Base-by-base conservation (phyloP, 2,888 invertebrate genomes). In the Drosophila fulvimacula region DNA sequence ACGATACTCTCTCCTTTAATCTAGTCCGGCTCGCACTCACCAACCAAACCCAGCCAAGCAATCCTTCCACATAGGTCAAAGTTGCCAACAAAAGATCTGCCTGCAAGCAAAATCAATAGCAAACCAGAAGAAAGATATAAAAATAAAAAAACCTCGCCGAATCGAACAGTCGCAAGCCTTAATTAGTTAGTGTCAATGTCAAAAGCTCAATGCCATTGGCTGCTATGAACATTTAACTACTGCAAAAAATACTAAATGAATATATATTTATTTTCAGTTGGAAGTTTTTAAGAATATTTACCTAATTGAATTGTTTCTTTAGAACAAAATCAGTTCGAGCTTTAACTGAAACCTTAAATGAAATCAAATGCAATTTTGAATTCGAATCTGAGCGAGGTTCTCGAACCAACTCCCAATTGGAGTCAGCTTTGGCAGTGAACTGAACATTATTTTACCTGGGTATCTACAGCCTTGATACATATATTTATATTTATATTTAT, bases 111-210 rank as follows among this genome's bases (percentile, higher is more conserved):
- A 71, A 72, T 75, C 77, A 46, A 75, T 76, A 57, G 32, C 17
- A 44, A 48, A 11, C 30, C 49, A 5, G 38, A 57, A 60, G 27
- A n/a, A 46, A 46, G 5, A 2, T 27, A 61, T 19, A 17, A 42
- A 41, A 55, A 10, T 6, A 13, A 42, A 34, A 13, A 5, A 41
- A 41, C 11, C 17, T 24, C 7, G 19, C n/a, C 15, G 11, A 39
- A 46, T 46, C 21, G 17, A 32, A 17, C 19, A 24, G n/a, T 42
- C 21, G 58, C 48, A 46, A 59, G 41, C 62, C 58, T 76, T 85
- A 81, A 81, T 81, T 81, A 81, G 82, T 67, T 62, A 70, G 27
- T 72, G 82, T 66, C 81, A 82, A 24, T 55, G 74, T 24, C 71
- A 11, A 71, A 32, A 36, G 19, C 17, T 30, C 46, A 48, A 48